Evolutionary conservation across 2,888 invertebrate genomes (phyloP), one percentile per base, ranked within the genome.

Genomic region (Reticulitermes lucifugus): DNA sequence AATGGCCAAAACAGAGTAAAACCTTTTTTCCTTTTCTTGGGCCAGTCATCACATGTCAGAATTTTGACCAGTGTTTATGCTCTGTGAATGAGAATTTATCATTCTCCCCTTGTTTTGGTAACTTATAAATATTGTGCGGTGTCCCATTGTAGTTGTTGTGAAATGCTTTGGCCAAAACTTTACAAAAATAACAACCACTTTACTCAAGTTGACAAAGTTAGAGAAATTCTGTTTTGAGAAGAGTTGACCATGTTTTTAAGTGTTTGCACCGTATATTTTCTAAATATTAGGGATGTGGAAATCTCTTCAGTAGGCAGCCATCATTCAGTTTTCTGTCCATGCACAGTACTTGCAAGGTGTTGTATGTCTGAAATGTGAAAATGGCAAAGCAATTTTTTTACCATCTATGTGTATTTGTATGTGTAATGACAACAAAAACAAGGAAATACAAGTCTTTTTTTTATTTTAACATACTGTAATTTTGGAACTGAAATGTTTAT

Each of bases 391-490:
- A 75, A 85, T 82, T 85, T 85, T 85, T 85, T 85, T 85, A 85
- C 85, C 81, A 29, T 84, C 79, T 84, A 35, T 22, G 43, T 85
- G 81, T 81, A 82, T 85, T 85, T 85, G 85, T 85, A 85, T 82
- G 82, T 85, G 79, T 84, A 84, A 84, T 46, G 60, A 51, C 21
- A 71, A 71, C 25, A 71, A 10, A 46, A 77, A 46, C 9, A 21
- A 77, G 9, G 46, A 77, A 77, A 77, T 46, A 77, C 4, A 51
- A 51, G 29, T 14, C 10, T 77, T 77, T 77, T 77, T 77, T 46
- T 46, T 77, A 46, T 46, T 77, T 77, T 77, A 46, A 21, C 4
- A 5, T 41, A 77, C 21, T 43, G 43, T 75, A 35, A 43, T 46
- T n/a, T 25, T 77, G 43, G 46, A 77, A 35, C 43, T 22, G 25